phyloP scores from a whole-genome alignment of 2,888 invertebrate genomes.

The Cephus nigrinus region DNA sequence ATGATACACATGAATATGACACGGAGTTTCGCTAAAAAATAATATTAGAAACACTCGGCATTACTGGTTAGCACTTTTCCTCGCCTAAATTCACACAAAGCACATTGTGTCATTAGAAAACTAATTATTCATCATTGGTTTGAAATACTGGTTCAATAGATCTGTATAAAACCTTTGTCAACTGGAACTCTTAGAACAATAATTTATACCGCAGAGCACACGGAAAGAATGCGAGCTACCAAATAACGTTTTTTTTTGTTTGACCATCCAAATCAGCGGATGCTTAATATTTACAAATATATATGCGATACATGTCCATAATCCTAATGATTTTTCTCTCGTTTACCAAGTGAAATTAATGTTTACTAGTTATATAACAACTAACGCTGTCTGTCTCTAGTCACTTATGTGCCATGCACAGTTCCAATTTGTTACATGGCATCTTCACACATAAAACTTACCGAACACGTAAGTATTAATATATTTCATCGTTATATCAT shows the following conservation, averaged over 20 bases:
- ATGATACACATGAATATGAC: constrained; percentile 63
- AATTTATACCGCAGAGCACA: constrained; percentile 50
- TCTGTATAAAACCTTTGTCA: constrained; percentile 63
- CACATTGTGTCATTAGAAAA: constrained; percentile 59
- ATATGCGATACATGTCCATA: background rate
- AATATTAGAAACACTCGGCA: constrained; percentile 60
- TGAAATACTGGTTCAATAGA: constrained; percentile 65
- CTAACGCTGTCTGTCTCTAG: background rate
- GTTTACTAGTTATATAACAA: background rate
- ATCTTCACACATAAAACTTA: background rate
- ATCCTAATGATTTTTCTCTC: background rate
- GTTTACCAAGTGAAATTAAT: background rate
- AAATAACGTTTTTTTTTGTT: constrained; percentile 15
- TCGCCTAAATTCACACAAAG: constrained; percentile 54
- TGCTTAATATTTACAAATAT: constrained; percentile 6
- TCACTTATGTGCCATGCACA: background rate
- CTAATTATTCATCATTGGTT: constrained; percentile 64
- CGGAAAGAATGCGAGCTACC: constrained; percentile 46
- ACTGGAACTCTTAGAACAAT: constrained; percentile 62
- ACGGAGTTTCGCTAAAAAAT: constrained; percentile 57
- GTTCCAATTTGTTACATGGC: background rate
- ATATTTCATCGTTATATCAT: background rate
- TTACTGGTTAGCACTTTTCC: constrained; percentile 54
- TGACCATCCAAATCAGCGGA: constrained; percentile 18
- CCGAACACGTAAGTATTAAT: background rate